Evolutionary conservation across 2,888 invertebrate species (phyloP), one percentile per base, ranked within the genome.

Genomic region (Tridacna gigas): DNA sequence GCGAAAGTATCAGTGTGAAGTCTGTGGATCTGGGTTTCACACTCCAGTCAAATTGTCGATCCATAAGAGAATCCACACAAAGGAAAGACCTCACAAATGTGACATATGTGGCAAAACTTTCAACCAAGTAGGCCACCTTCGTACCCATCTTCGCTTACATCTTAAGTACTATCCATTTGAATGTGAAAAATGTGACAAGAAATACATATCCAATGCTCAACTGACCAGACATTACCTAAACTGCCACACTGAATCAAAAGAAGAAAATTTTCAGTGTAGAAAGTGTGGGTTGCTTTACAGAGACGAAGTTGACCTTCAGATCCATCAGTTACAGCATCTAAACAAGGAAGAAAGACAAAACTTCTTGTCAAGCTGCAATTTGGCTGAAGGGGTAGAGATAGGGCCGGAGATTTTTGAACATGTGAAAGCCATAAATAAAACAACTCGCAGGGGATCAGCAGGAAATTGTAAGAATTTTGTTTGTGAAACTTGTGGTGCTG

Each of bases 21-120:
- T 56, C 4, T 86, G 86, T 79, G 86, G 80, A 18, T 63, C 71
- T n/a, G 86, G 86, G 20, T 86, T 79, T 56, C 69, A 74, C 25
- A 73, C 37, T 15, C 74, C 51, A 13, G 63, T 45, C 22, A 26
- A n/a, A 66, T 61, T 77, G 12, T 26, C 71, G 12, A 66, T 77
- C 25, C 82, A 82, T 74, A 56, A 48, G 61, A 48, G 74, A 18
- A 60, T 56, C 5, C 84, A 84, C 63, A 76, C 73, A 13, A 76
- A 76, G 9, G 83, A 76, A 15, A 60, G 63, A 25, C 86, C 86
- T 0, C 74, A 66, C n/a, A 51, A n/a, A n/a, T 86, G 86, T 76
- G 37, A 56, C 0, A 28, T 78, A 15, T 86, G 86, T 73, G 56
- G 37, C 9, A 82, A 83, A 66, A 13, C 61, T 13, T 86, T 75